These are phyloP conservation scores for Agrilus planipennis DNA, from an alignment of 1,140 invertebrate species.

Conservation along the genomic window DNA sequence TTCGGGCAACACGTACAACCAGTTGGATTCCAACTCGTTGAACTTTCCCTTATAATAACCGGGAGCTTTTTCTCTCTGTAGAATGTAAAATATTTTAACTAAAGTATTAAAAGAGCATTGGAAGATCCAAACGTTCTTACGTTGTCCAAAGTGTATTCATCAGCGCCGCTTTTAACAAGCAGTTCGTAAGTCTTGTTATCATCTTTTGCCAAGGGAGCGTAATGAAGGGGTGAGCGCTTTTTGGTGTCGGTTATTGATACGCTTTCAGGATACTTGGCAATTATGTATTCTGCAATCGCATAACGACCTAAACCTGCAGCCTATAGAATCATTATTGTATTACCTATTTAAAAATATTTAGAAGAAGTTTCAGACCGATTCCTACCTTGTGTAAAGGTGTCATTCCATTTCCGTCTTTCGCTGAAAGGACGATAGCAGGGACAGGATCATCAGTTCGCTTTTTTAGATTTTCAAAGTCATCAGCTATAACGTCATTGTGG, in stretches of 20 bases:
- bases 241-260: conserved; percentile 60
- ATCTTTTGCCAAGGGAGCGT: conserved; percentile 65
- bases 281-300: conserved; percentile 60
- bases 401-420: conserved; percentile 68
- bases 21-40: conserved; percentile 56
- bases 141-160: conserved; percentile 67
- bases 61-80: conserved; percentile 69
- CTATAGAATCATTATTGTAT: conserved; percentile 36
- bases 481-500: conserved; percentile 61
- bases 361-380: no score
- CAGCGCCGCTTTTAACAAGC: conserved; percentile 60
- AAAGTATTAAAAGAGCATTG: not conserved
- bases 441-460: conserved; percentile 54
- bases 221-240: conserved; percentile 84
- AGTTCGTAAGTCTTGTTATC: conserved; percentile 60
- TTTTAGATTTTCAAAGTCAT: conserved; percentile 61
- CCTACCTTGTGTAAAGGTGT: conserved; percentile 75
- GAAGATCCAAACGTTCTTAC: conserved; percentile 41
- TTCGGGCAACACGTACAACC: conserved; percentile 59
- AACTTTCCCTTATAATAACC: conserved; percentile 64
- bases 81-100: not conserved
- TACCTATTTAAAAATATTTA: conserved; percentile 1
- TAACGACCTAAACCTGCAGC: conserved; percentile 67
- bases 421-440: conserved; percentile 57
- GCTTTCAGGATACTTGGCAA: conserved; percentile 55